phyloP scores from a whole-genome alignment of 2,888 invertebrate species.

The Tetropium fuscum region DNA sequence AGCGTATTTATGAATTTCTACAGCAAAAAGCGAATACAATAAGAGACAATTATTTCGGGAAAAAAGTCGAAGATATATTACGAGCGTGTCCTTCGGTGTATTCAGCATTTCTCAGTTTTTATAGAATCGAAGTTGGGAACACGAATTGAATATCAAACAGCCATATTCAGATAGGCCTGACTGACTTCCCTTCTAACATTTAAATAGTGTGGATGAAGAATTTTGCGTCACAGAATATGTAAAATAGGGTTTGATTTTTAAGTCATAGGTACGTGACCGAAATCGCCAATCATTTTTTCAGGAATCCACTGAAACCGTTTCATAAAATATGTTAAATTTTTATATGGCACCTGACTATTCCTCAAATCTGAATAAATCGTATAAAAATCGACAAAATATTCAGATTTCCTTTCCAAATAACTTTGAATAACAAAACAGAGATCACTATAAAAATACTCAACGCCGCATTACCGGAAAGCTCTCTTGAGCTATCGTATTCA shows the following conservation, averaged over 20 bases:
- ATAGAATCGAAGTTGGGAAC: slow-evolving; percentile 46
- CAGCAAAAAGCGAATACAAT: slow-evolving; percentile 34
- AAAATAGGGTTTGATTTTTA: slow-evolving; percentile 56
- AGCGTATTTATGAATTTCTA: slow-evolving; percentile 37
- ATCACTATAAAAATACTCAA: slow-evolving; percentile 55
- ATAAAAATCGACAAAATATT: slow-evolving; percentile 52
- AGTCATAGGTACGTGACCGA: slow-evolving; percentile 44
- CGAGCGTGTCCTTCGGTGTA: slow-evolving; percentile 37
- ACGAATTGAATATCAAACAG: slow-evolving; percentile 48
- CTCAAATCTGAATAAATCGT: slow-evolving; percentile 44
- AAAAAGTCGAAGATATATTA: slow-evolving; percentile 40
- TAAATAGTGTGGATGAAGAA: slow-evolving; percentile 52
- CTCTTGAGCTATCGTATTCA: slow-evolving; percentile 28
- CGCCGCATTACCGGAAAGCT: slow-evolving; percentile 43
- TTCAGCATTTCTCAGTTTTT: slow-evolving; percentile 49
- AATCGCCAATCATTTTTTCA: slow-evolving; percentile 27
- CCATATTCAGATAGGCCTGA: slow-evolving; percentile 51
- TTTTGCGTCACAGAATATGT: slow-evolving; percentile 51
- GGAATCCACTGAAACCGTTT: slow-evolving; percentile 25
- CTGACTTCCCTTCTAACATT: slow-evolving; percentile 46
- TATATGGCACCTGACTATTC: slow-evolving; percentile 38
- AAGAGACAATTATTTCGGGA: slow-evolving; percentile 39
- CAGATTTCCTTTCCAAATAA: slow-evolving; percentile 48
- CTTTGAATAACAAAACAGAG: slow-evolving; percentile 58
- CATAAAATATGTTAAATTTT: slow-evolving; percentile 27